Evolutionary conservation across 1,140 invertebrate species (phyloP), one percentile per base, ranked within the genome.

Genomic region (Drosophila subpulchrella): DNA sequence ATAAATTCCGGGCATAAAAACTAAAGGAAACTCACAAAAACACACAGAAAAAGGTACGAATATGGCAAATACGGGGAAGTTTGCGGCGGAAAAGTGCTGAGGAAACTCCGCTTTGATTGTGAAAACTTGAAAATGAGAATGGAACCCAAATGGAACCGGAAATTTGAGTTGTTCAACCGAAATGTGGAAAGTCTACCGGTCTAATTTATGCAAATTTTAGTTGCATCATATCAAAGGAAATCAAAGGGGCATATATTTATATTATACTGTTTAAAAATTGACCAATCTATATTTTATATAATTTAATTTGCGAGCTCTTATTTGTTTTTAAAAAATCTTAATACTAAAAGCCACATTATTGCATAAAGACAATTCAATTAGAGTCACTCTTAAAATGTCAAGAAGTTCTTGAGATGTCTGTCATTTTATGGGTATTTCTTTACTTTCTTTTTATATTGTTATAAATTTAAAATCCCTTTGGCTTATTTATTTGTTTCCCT

Each of bases 1-100:
- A 68, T 66, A 66, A 66, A 68, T 68, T 66, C 30, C 10, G 27
- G 32, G 38, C 34, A 66, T 46, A 24, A 32, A 65, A 68, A 66
- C 60, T 54, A 38, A 54, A 34, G 17, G 11, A 51, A 63, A 27
- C 17, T 4, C 32, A 15, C 10, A 41, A 15, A 41, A n/a, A 11
- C 11, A 5, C 4, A 39, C 4, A n/a, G 38, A 60, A 38, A 1
- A 36, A 39, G 32, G 56, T 62, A 56, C 24, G 10, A n/a, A 47
- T 38, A 47, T 60, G 32, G 8, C 27, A 5, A 34, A 17, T 11
- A 5, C 24, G 12, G 11, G 27, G 20, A 68, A 68, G 30, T 44
- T 42, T 62, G 36, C 44, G 44, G 44, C 44, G 44, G 44, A 47
- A 47, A 24, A 47, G 44, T 24, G 44, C 48, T 4, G 8, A 51